These are phyloP conservation scores for Campoletis raptor DNA, from an alignment of 2,888 invertebrate species.

Conservation along the genomic window DNA sequence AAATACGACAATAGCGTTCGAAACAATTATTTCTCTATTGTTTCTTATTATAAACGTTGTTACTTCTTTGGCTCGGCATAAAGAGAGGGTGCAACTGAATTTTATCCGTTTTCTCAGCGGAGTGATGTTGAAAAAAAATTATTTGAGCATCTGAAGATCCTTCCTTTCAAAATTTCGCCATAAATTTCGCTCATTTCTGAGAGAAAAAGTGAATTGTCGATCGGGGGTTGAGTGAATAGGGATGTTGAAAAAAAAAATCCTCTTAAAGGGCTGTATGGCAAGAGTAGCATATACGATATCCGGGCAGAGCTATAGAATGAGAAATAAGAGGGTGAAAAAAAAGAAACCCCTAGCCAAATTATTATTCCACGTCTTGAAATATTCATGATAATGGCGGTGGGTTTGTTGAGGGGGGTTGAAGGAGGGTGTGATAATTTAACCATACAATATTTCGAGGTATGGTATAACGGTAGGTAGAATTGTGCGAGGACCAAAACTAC, in stretches of 20 bases:
- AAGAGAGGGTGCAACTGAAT: neutral
- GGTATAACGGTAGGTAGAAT: slow-evolving; percentile 41
- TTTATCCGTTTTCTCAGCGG: neutral
- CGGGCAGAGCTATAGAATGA: slow-evolving; percentile 35
- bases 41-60: neutral
- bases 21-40: neutral
- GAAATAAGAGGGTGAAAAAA: slow-evolving; percentile 20
- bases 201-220: slow-evolving; percentile 9
- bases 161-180: slow-evolving; percentile 3
- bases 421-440: slow-evolving; percentile 56
- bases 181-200: neutral
- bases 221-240: slow-evolving; percentile 17
- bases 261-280: slow-evolving; percentile 20
- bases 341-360: slow-evolving; percentile 43
- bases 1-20: neutral
- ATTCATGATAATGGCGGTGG: slow-evolving; percentile 61
- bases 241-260: slow-evolving; percentile 32
- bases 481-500: slow-evolving; percentile 24
- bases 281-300: slow-evolving; percentile 34
- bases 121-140: neutral
- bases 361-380: slow-evolving; percentile 66
- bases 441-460: slow-evolving; percentile 63
- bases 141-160: neutral
- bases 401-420: neutral
- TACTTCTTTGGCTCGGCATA: neutral